Percentiles rank a stretch among this genome's conserved stretches.
phyloP scores from a whole-genome alignment of 2,888 invertebrate genomes.

The Euplagia quadripunctaria region DNA sequence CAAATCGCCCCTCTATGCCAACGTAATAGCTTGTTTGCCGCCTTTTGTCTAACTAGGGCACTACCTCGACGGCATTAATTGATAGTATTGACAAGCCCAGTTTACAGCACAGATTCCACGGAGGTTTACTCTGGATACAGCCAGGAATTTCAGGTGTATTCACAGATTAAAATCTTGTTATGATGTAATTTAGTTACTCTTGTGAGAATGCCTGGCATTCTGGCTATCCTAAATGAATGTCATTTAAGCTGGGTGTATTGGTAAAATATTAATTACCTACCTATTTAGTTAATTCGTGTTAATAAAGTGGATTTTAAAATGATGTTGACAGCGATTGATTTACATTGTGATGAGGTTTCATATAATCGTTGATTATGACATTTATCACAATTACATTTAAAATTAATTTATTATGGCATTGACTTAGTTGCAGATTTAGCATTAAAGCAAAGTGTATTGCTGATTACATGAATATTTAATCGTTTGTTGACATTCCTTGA shows the following conservation, averaged over 20 bases:
- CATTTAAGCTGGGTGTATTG: background rate
- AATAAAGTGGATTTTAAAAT: conserved; percentile 30
- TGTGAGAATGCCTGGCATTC: conserved; percentile 19
- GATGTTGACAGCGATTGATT: background rate
- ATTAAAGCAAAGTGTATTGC: conserved; percentile 44
- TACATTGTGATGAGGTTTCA: conserved; percentile 4
- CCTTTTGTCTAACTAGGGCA: conserved; percentile 78
- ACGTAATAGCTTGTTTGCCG: conserved; percentile 69
- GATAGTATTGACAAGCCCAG: conserved; percentile 76
- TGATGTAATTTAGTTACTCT: conserved; percentile 35
- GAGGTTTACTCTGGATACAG: conserved; percentile 47
- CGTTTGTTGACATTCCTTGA: conserved; percentile 71
- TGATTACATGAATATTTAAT: conserved; percentile 70
- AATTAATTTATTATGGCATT: conserved; percentile 14
- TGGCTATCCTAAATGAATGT: conserved; percentile 23
- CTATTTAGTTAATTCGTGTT: conserved; percentile 12
- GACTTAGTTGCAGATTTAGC: conserved; percentile 9
- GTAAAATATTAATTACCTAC: conserved; percentile 27
- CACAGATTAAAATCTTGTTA: conserved; percentile 42
- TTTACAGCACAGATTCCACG: conserved; percentile 60
- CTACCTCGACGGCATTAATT: conserved; percentile 76
- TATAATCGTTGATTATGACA: background rate
- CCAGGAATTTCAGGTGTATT: conserved; percentile 53
- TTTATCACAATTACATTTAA: conserved; percentile 10
- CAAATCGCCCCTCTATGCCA: conserved; percentile 60